Conservation (phyloP, 2,797 vertebrate genomes). For the Lagorchestes hirsutus region DNA sequence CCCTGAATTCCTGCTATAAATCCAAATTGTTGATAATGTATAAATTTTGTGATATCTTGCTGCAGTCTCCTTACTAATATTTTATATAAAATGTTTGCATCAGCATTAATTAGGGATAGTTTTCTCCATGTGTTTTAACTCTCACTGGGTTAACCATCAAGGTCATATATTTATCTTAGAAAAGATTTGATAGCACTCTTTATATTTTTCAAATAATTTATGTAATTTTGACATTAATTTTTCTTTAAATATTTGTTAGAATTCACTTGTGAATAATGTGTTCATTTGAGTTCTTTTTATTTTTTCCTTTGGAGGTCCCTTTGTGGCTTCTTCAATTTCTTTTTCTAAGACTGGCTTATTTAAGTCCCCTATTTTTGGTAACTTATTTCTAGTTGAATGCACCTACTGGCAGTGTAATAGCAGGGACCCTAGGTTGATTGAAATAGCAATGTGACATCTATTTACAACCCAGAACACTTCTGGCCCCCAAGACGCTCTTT, state of each 20-base stretch:
- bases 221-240: not conserved
- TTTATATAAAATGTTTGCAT: not conserved
- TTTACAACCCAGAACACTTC: not conserved
- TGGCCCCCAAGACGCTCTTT: not conserved
- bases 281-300: not conserved
- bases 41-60: not conserved
- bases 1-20: not conserved
- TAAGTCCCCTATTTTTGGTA: not conserved
- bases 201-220: not conserved
- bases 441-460: not conserved
- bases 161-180: not conserved
- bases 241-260: not conserved
- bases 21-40: not conserved
- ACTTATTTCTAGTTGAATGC: not conserved
- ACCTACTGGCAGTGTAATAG: not conserved
- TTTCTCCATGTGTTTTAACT: not conserved
- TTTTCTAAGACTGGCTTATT: not conserved
- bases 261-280: not conserved
- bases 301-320: not conserved
- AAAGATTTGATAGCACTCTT: not conserved
- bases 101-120: not conserved
- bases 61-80: not conserved
- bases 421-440: not conserved
- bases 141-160: not conserved
- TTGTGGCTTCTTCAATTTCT: not conserved